These are phyloP conservation scores for Mythimna vitellina DNA, from an alignment of 2,888 invertebrate genomes.

Conservation along the genomic window DNA sequence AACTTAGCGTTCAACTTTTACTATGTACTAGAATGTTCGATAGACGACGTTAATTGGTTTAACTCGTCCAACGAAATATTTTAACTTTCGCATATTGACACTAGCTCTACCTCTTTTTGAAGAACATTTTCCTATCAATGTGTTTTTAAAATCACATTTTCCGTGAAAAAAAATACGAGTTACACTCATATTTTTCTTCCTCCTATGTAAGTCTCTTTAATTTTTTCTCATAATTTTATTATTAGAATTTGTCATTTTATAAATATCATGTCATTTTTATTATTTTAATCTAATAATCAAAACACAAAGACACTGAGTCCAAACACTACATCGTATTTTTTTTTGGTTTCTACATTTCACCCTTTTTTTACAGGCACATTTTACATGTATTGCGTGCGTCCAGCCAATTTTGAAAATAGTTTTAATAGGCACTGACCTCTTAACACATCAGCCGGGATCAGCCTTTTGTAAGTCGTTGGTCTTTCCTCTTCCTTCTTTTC, in stretches of 20 bases:
- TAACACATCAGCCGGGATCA: constrained; percentile 97
- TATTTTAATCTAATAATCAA: neutral
- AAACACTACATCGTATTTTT: constrained; percentile 1
- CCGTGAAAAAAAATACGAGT: neutral
- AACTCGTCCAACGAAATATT: constrained; percentile 10
- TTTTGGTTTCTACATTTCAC: neutral
- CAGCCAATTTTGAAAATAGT: constrained; percentile 5
- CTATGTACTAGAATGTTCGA: constrained; percentile 54
- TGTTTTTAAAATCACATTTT: too few species aligned
- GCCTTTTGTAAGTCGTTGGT: constrained; percentile 94
- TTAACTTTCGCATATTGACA: constrained; percentile 22
- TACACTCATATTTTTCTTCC: neutral
- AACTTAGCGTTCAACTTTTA: constrained; percentile 51
- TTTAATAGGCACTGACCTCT: constrained; percentile 92
- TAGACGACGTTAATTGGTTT: constrained; percentile 13
- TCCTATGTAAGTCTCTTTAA: neutral
- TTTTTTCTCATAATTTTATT: too few species aligned
- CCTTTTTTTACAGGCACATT: neutral
- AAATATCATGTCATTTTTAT: too few species aligned
- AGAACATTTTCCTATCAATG: too few species aligned
- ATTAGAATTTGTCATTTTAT: neutral
- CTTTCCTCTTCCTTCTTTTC: constrained; percentile 90
- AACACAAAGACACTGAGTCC: constrained; percentile 2
- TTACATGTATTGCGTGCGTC: neutral
- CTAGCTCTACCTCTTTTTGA: neutral